Percentiles rank a stretch among this genome's conserved stretches.
Conservation (phyloP, 2,797 vertebrate species). For the Australoheros facetus region DNA sequence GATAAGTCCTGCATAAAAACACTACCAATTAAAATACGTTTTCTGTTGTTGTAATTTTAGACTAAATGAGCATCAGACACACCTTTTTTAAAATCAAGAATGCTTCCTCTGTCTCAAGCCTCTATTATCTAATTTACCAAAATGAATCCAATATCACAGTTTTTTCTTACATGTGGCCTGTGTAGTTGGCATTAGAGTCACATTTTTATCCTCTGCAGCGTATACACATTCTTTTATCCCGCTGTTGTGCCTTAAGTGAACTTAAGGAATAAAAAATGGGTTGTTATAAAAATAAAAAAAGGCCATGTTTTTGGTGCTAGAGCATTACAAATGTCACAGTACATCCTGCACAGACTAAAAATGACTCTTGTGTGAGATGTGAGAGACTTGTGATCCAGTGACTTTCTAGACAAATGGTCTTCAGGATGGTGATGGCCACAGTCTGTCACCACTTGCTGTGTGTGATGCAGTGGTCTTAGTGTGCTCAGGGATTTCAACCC, state of each 20-base stretch:
- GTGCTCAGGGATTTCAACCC: slow-evolving; percentile 48
- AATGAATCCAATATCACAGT: slow-evolving; percentile 31
- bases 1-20: slow-evolving; percentile 81
- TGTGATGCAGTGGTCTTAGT: slow-evolving; percentile 24
- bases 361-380: slow-evolving; percentile 21
- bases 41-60: slow-evolving; percentile 78
- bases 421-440: slow-evolving; percentile 50
- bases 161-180: slow-evolving; percentile 7
- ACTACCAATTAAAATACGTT: slow-evolving; percentile 81
- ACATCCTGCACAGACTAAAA: slow-evolving; percentile 15
- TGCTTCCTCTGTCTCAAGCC: slow-evolving; percentile 7
- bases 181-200: slow-evolving; percentile 25
- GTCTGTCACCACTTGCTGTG: slow-evolving; percentile 54
- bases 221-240: slow-evolving; percentile 16
- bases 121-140: slow-evolving; percentile 11
- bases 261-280: slow-evolving; percentile 12
- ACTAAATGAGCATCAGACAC: slow-evolving; percentile 68
- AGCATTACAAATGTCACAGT: slow-evolving; percentile 18
- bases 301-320: slow-evolving; percentile 1
- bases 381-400: slow-evolving; percentile 49
- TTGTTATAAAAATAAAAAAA: not conserved
- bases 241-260: not conserved
- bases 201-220: slow-evolving; percentile 8
- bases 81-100: slow-evolving; percentile 51
- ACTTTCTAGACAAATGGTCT: slow-evolving; percentile 49